Evolutionary conservation across 2,888 invertebrate genomes (phyloP).

Genomic region (Lasioglossum malachurum): DNA sequence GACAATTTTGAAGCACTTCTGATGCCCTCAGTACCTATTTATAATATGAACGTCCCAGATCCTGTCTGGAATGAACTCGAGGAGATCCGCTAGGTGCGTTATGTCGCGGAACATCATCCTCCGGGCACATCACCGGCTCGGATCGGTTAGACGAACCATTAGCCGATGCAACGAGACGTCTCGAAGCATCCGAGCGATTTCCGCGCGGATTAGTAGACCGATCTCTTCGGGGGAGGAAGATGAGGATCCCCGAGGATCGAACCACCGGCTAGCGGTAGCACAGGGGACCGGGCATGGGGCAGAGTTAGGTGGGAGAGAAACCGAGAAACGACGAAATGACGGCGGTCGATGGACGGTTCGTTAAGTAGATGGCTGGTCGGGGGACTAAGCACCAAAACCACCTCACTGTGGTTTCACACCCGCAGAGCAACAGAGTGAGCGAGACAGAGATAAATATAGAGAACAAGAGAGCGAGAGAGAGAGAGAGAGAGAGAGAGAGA

Average conservation of each 20-base stretch:
- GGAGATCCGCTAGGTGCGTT: neutral
- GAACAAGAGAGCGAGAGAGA: slow-evolving; percentile 23
- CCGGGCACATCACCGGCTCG: neutral
- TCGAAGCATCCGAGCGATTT: neutral
- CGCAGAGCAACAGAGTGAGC: slow-evolving; percentile 74
- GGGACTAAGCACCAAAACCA: slow-evolving; percentile 84
- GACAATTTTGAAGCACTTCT: too few species aligned
- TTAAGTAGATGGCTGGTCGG: slow-evolving; percentile 81
- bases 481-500: slow-evolving; percentile 24
- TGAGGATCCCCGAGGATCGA: slow-evolving; percentile 57
- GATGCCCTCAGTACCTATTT: too few species aligned
- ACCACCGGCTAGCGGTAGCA: slow-evolving; percentile 54
- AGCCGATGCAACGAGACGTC: neutral
- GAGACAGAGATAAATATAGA: slow-evolving; percentile 29
- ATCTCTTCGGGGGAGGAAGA: slow-evolving; percentile 42
- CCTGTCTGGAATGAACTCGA: neutral
- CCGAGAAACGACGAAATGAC: slow-evolving; percentile 80
- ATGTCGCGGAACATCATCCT: neutral
- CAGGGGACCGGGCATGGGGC: slow-evolving; percentile 18
- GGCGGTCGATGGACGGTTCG: slow-evolving; percentile 81
- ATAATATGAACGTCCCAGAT: neutral
- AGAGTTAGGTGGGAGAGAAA: slow-evolving; percentile 74
- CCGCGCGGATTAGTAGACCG: neutral
- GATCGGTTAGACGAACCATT: neutral
- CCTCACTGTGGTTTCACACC: slow-evolving; percentile 85